Base-by-base conservation (phyloP, 2,797 vertebrate species). In the Micropoecilia bifurca region DNA sequence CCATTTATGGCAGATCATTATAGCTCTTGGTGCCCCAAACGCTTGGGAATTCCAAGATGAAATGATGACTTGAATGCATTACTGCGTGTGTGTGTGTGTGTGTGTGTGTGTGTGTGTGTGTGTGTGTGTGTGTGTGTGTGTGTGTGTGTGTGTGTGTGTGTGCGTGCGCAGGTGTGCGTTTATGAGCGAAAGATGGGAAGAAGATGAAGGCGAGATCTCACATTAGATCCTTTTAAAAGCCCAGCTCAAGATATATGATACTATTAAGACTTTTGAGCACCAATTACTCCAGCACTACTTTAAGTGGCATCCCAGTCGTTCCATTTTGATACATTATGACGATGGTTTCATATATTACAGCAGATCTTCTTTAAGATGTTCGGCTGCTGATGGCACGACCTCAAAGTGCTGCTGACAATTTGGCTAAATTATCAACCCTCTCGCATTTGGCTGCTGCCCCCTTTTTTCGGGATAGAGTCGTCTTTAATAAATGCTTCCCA, bases 1-100 rank as follows among this genome's bases (percentile, higher is more conserved):
- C 94, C 91, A 95, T 96, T 97, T 96, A 95, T 95, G 95, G 94
- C 95, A 95, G 95, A 96, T 96, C 96, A 97, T 97, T 97, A 97
- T n/a, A 73, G 87, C 93, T 91, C 93, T 94, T 94, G 91, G 94
- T 90, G 93, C 89, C 92, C 95, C 93, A 91, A 95, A 95, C 95
- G 93, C 95, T 95, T 96, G 96, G 95, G 94, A 95, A 96, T 96
- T 94, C 93, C 79, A 81, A 88, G 90, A 91, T 84, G 89, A 91
- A 93, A 95, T 95, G 96, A 95, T 94, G 86, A 80, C 80, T 87
- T 96, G 95, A 96, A 95, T 94, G 96, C 95, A 97, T 97, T 96
- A 96, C 93, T 73, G 66, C 74, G 79, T 74, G 83, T 78, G 83
- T 46, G 76, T 63, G 61, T 73, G 73, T 61, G 81, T 61, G 73